Percentiles rank a stretch among this genome's conserved stretches.
Evolutionary conservation across 2,797 vertebrate species (phyloP).

Genomic region (Parambassis ranga): DNA sequence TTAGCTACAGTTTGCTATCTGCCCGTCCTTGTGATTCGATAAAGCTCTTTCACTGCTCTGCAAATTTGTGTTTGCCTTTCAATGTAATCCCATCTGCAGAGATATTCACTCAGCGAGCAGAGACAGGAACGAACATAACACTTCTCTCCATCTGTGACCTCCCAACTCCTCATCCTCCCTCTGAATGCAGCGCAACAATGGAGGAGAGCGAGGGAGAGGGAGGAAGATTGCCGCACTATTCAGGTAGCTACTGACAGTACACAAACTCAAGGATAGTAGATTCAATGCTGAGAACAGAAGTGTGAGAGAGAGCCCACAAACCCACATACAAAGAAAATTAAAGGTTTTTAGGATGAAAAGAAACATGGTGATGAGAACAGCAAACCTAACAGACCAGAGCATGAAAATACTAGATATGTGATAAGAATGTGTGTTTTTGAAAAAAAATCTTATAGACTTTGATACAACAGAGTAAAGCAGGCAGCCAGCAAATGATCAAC

Average conservation of each 20-base stretch:
- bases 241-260: constrained; percentile 58
- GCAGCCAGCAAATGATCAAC: constrained; percentile 3
- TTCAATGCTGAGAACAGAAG: constrained; percentile 54
- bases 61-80: constrained; percentile 66
- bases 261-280: constrained; percentile 70
- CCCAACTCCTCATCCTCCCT: constrained; percentile 62
- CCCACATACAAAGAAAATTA: too few species aligned
- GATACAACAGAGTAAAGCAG: too few species aligned
- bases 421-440: too few species aligned
- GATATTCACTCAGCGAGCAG: constrained; percentile 62
- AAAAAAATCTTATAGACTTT: too few species aligned
- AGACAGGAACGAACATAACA: constrained; percentile 70
- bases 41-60: constrained; percentile 60
- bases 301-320: constrained; percentile 1
- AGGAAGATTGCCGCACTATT: constrained; percentile 68
- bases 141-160: constrained; percentile 78
- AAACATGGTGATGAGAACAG: too few species aligned
- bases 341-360: too few species aligned
- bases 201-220: constrained; percentile 54
- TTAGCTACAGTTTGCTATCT: constrained; percentile 48
- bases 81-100: constrained; percentile 70
- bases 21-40: constrained; percentile 63
- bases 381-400: too few species aligned
- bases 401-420: neutral
- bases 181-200: constrained; percentile 67